phyloP scores from a whole-genome alignment of 2,113 vertebrate genomes.

The Prolemur simus region DNA sequence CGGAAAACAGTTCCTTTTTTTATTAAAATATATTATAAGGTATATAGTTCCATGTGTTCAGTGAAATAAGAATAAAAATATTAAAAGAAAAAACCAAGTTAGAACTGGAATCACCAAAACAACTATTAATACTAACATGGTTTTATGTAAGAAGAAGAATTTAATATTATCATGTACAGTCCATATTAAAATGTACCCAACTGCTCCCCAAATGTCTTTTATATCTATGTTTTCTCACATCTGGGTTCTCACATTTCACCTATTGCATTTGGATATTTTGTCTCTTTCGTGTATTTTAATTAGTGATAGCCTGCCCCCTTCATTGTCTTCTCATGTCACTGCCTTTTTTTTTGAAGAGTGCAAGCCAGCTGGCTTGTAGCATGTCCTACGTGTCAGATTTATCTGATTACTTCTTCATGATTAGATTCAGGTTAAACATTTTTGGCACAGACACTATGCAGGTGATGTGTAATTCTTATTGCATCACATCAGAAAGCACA shows the following conservation, averaged over 20 bases:
- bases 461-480: not conserved
- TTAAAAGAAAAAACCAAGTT: not conserved
- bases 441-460: not conserved
- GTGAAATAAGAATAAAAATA: constrained; percentile 23
- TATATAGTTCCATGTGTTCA: not conserved
- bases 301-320: not conserved
- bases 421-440: not conserved
- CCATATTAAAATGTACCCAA: not conserved
- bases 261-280: not conserved
- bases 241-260: not conserved
- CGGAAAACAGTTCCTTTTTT: not conserved
- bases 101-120: not conserved
- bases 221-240: not conserved
- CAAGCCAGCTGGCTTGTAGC: not conserved
- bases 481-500: not conserved
- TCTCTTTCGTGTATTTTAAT: not conserved
- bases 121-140: not conserved
- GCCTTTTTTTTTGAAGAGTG: not conserved
- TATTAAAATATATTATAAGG: constrained; percentile 12
- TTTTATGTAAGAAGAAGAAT: not conserved
- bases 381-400: not conserved
- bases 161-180: not conserved
- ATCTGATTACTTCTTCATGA: not conserved
- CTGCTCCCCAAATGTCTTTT: too few species aligned
- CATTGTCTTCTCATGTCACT: not conserved